phyloP scores from a whole-genome alignment of 1,140 invertebrate species.

The Drosophila ercepeae region DNA sequence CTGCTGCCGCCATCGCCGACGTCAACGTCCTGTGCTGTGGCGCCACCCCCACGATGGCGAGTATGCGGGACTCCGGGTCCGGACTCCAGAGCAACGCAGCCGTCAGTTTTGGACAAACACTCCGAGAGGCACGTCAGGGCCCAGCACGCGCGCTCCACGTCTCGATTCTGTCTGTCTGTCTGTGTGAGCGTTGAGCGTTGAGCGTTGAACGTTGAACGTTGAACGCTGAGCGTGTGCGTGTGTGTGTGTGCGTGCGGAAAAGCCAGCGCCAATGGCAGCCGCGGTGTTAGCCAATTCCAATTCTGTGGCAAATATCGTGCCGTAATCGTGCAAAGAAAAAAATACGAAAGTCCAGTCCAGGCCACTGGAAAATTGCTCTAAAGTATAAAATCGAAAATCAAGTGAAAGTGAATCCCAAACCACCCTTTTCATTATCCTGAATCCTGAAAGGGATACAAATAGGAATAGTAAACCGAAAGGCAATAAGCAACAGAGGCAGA shows the following conservation, averaged over 20 bases:
- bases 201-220: conserved; percentile 13
- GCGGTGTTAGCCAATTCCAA: conserved; percentile 55
- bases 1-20: conserved; percentile 20
- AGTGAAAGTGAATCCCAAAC: conserved; percentile 45
- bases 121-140: conserved; percentile 81
- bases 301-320: conserved; percentile 61
- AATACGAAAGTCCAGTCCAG: conserved; percentile 14
- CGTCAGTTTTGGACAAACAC: conserved; percentile 82
- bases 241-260: conserved; percentile 30
- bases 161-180: conserved; percentile 58
- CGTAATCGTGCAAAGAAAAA: conserved; percentile 55
- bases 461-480: not conserved
- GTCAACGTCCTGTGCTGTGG: conserved; percentile 11
- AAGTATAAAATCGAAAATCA: conserved; percentile 28
- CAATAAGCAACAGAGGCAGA: conserved; percentile 15
- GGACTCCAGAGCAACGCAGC: conserved; percentile 32
- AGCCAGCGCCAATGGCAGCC: conserved; percentile 27
- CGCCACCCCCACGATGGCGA: conserved; percentile 38
- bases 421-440: conserved; percentile 6
- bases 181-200: conserved; percentile 26
- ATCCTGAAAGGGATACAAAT: conserved; percentile 1
- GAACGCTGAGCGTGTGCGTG: conserved; percentile 31
- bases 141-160: conserved; percentile 74
- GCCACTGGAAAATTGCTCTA: conserved; percentile 13
- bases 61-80: conserved; percentile 27